phyloP scores from a whole-genome alignment of 92 coral and sea anemone genomes.

The Muricea muricata region DNA sequence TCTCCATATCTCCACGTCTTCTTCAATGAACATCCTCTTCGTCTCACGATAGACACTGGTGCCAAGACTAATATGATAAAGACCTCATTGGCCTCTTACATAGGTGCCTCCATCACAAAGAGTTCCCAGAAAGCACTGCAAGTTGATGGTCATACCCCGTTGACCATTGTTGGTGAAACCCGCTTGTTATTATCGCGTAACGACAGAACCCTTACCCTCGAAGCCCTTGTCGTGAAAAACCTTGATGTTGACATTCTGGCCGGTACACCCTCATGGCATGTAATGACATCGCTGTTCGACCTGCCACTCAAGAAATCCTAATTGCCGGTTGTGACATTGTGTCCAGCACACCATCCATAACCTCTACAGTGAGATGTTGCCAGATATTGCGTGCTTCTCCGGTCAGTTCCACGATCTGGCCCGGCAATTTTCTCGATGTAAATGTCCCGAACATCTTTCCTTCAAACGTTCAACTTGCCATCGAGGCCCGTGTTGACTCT shows the following conservation, averaged over 20 bases:
- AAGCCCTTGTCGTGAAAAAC: conserved; percentile 49
- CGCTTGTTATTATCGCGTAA: conserved; percentile 29
- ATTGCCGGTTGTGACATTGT: conserved; percentile 45
- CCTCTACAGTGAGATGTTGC: conserved; percentile 39
- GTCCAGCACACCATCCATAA: not conserved
- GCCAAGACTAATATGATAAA: conserved; percentile 35
- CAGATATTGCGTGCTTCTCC: conserved; percentile 29
- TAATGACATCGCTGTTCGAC: conserved; percentile 54
- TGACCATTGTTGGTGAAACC: conserved; percentile 36
- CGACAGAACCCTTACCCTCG: conserved; percentile 27
- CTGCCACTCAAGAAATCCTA: conserved; percentile 43
- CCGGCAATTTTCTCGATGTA: conserved; percentile 41
- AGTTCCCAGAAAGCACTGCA: conserved; percentile 50
- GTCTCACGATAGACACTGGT: conserved; percentile 35
- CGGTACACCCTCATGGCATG: conserved; percentile 50
- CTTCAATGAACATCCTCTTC: conserved; percentile 45
- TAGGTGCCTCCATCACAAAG: conserved; percentile 48
- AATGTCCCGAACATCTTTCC: conserved; percentile 37
- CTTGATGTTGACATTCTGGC: conserved; percentile 50
- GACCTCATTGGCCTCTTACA: conserved; percentile 2
- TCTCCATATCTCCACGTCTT: conserved; percentile 47
- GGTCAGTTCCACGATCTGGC: conserved; percentile 36
- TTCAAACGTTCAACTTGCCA: conserved; percentile 30
- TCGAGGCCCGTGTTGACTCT: conserved; percentile 37
- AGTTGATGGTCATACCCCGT: conserved; percentile 53